Evolutionary conservation across 2,113 vertebrate genomes (phyloP), one percentile per base, ranked within the genome.

Genomic region (Puntigrus tetrazona): DNA sequence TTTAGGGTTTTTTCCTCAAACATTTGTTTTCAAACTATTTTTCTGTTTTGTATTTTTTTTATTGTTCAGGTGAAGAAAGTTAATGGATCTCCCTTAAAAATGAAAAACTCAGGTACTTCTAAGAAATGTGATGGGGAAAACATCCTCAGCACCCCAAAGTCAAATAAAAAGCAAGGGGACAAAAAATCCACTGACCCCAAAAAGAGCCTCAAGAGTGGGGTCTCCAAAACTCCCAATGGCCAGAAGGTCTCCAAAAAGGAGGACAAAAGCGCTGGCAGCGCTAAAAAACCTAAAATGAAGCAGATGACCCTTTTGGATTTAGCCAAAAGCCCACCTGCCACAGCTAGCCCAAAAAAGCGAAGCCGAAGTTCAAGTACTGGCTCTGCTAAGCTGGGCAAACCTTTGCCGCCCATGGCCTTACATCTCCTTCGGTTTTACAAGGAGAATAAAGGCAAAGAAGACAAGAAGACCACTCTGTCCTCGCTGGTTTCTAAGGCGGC

Each of bases 401-500:
- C 96, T 2, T 92, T 99, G 67, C 97, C 95, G 43, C 96, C 97
- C 0, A 96, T 97, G 82, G 97, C 97, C 0, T 94, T 99, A 1
- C 97, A 98, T 91, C 95, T 99, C 8, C 95, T 99, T 45, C 95
- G 96, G 43, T 99, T 97, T 87, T 99, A 98, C 88, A 97, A 97
- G 82, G 96, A 99, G 84, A 96, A 99, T 92, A 98, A 98, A 88
- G 96, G 95, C 83, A 92, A 96, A 10, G 97, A 98, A 84, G 97
- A 99, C 88, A 97, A 96, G 86, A 99, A 97, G 88, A 96, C 94
- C 4, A 92, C 97, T 6, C 92, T 99, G 0, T 99, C 98, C 8
- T 94, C 94, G 2, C 93, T 99, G 36, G 94, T 99, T 86, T 95
- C 97, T 72, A 97, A 97, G 90, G 96, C 96, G 0, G 98, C 98